Evolutionary conservation across 2,888 invertebrate genomes (phyloP).

Genomic region (Mechanitis messenoides): DNA sequence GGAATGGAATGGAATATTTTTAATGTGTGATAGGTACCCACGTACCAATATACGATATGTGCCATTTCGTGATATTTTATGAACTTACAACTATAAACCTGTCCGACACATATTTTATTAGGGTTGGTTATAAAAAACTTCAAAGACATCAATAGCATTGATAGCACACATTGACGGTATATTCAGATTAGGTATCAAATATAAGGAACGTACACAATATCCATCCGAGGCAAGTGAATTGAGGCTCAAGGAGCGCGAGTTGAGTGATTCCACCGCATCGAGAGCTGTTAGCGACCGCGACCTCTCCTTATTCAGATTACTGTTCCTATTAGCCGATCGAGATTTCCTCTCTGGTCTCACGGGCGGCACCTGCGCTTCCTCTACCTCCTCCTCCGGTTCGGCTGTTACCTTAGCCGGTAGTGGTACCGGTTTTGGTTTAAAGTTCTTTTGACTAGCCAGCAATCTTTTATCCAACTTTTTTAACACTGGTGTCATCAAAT

Average conservation of each 20-base stretch:
- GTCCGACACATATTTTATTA: too few relatives aligned
- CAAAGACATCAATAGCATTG: background rate
- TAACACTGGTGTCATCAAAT: slow-evolving; percentile 74
- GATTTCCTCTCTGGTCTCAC: slow-evolving; percentile 61
- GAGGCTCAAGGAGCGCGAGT: slow-evolving; percentile 78
- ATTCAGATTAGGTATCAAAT: slow-evolving; percentile 7
- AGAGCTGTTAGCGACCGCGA: slow-evolving; percentile 64
- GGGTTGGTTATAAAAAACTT: too few relatives aligned
- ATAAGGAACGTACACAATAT: slow-evolving; percentile 83
- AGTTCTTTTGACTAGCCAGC: slow-evolving; percentile 70
- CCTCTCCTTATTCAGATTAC: slow-evolving; percentile 59
- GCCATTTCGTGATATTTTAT: too few relatives aligned
- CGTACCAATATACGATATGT: background rate
- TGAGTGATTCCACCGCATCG: slow-evolving; percentile 53
- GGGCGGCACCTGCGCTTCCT: slow-evolving; percentile 29
- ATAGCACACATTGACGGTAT: background rate
- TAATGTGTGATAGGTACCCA: background rate
- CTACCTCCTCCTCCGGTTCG: slow-evolving; percentile 32
- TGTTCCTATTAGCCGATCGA: slow-evolving; percentile 41
- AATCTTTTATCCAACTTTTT: slow-evolving; percentile 70
- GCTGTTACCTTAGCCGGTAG: slow-evolving; percentile 49
- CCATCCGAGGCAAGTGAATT: slow-evolving; percentile 87
- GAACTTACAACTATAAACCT: too few relatives aligned
- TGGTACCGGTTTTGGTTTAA: slow-evolving; percentile 65
- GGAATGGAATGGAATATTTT: too few relatives aligned